phyloP scores from a whole-genome alignment of 1,140 invertebrate species.

The Helicoverpa zea region DNA sequence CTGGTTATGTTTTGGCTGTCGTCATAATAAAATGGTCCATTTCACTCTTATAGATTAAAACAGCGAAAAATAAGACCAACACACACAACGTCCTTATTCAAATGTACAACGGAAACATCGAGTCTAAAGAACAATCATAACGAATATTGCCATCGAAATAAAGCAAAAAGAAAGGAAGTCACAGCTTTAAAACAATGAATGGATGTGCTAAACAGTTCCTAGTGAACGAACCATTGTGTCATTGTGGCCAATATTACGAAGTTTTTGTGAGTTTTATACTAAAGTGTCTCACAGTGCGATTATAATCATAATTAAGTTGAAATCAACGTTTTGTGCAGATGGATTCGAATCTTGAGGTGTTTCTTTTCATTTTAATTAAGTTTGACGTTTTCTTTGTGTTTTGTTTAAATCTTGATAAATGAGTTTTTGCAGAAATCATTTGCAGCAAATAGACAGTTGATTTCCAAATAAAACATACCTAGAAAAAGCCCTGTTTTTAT shows the following conservation, averaged over 20 bases:
- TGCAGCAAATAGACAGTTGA: too few relatives aligned
- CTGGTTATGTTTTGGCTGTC: too few relatives aligned
- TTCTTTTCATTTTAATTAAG: not conserved
- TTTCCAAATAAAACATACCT: too few relatives aligned
- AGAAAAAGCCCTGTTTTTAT: too few relatives aligned
- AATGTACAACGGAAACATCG: not conserved
- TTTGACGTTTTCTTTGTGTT: too few relatives aligned
- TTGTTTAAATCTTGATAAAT: too few relatives aligned
- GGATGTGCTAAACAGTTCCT: conserved; percentile 9
- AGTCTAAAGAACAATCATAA: not conserved
- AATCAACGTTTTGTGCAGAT: not conserved
- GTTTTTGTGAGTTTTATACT: not conserved
- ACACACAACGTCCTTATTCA: not conserved
- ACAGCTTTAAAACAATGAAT: conserved; percentile 2
- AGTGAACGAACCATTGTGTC: conserved; percentile 17
- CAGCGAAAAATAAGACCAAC: too few relatives aligned
- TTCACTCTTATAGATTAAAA: not conserved
- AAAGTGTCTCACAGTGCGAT: conserved; percentile 17
- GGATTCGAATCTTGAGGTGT: not conserved
- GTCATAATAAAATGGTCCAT: too few relatives aligned
- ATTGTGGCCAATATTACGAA: not conserved
- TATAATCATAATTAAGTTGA: conserved; percentile 3
- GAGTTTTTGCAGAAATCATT: too few relatives aligned
- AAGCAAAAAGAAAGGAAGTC: conserved; percentile 30
- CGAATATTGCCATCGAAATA: not conserved